A percentile compares a stretch with the other conserved stretches of the same genome.
phyloP scores from a whole-genome alignment of 2,888 invertebrate genomes.

The Dioctria rufipes region DNA sequence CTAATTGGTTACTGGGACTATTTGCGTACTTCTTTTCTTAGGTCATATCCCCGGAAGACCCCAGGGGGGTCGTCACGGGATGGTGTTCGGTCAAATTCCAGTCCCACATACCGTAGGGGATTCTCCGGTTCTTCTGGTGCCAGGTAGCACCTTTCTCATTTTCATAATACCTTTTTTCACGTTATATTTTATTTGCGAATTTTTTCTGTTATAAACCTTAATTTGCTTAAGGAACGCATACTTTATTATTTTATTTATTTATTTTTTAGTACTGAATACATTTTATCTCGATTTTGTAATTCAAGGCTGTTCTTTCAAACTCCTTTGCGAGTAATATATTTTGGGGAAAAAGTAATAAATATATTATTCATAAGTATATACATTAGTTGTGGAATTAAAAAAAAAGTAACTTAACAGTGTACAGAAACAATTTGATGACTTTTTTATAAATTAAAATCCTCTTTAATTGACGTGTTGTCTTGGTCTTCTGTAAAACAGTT shows the following conservation, averaged over 20 bases:
- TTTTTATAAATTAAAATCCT: too few relatives aligned
- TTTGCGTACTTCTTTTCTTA: conserved; percentile 64
- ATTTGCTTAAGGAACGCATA: conserved; percentile 24
- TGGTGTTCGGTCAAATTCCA: conserved; percentile 76
- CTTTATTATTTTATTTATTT: conserved; percentile 13
- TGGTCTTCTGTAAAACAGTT: too few relatives aligned
- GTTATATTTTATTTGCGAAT: conserved; percentile 56
- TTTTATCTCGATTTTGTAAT: conserved; percentile 33
- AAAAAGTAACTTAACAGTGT: too few relatives aligned
- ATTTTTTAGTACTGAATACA: conserved; percentile 5
- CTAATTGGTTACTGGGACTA: conserved; percentile 53
- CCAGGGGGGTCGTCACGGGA: conserved; percentile 78
- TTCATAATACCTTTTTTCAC: conserved; percentile 58
- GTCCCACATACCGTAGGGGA: conserved; percentile 72
- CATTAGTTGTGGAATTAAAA: too few relatives aligned
- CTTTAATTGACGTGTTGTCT: too few relatives aligned
- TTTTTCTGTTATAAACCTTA: conserved; percentile 21
- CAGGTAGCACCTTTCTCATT: conserved; percentile 71
- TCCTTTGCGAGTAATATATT: too few relatives aligned
- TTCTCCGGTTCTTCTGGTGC: conserved; percentile 73
- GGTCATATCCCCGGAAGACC: conserved; percentile 78
- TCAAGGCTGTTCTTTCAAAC: too few relatives aligned
- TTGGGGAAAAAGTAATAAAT: too few relatives aligned
- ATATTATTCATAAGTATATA: too few relatives aligned
- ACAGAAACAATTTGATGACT: too few relatives aligned